Evolutionary conservation across 1,140 invertebrate genomes (phyloP).

Genomic region (Oncopodura yosiiana): DNA sequence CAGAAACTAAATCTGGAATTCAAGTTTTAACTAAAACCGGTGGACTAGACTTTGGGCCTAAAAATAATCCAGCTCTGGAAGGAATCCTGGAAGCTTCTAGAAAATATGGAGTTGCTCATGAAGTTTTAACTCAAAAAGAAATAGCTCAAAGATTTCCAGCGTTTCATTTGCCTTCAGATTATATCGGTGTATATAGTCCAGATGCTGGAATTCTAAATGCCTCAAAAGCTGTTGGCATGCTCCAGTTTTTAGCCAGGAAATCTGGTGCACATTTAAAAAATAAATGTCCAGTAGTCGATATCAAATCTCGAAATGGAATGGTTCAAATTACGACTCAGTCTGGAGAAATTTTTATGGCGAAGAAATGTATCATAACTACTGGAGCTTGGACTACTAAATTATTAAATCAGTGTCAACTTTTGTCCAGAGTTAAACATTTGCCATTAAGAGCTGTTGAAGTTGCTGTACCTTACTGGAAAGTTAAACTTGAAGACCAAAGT

Average conservation of each 20-base stretch:
- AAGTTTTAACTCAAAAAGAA: conserved; percentile 14
- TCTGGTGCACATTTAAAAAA: conserved; percentile 15
- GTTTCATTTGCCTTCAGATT: conserved; percentile 11
- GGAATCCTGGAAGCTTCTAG: conserved; percentile 2
- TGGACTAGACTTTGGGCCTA: conserved; percentile 19
- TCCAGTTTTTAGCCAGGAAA: conserved; percentile 14
- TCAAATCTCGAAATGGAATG: not conserved
- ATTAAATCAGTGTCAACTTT: not conserved
- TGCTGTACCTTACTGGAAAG: conserved; percentile 28
- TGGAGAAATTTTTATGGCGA: conserved; percentile 2
- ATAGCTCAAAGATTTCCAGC: conserved; percentile 16
- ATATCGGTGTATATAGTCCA: conserved; percentile 23
- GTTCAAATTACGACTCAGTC: not conserved
- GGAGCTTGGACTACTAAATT: conserved; percentile 32
- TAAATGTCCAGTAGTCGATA: conserved; percentile 16
- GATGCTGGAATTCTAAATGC: conserved; percentile 28
- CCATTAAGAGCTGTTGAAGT: conserved; percentile 20
- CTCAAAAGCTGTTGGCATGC: conserved; percentile 20
- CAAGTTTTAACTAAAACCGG: conserved; percentile 23
- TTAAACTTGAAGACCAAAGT: too few relatives aligned
- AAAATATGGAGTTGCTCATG: conserved; percentile 10
- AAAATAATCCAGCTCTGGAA: conserved; percentile 6
- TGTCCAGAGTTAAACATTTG: conserved; percentile 4
- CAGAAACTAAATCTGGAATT: conserved; percentile 22
- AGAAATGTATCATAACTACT: conserved; percentile 25